Base-by-base conservation (phyloP, 2,797 vertebrate genomes). In the Carduelis carduelis region DNA sequence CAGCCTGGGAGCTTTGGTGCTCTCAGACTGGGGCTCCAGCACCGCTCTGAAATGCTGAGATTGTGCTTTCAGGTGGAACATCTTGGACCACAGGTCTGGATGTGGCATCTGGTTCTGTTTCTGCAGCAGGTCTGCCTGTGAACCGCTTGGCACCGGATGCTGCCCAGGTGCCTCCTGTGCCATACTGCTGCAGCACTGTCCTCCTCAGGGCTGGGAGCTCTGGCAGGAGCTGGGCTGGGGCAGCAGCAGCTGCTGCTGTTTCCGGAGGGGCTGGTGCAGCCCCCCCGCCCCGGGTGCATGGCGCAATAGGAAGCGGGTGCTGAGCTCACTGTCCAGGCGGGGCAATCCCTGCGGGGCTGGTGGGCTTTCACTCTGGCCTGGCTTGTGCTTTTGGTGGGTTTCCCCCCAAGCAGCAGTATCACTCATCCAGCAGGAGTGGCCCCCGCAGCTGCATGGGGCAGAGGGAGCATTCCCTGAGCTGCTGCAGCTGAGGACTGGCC, bases 61-160 rank as follows among this genome's bases (percentile, higher is more conserved):
- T 28, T 32, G 52, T 32, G 87, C 27, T 79, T 57, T 49, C 30
- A 19, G 5, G 4, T 35, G 86, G 57, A 18, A 26, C 26, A 22
- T 12, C 15, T 4, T 12, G 65, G 71, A 34, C 44, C 24, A 0
- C 5, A 27, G n/a, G 16, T n/a, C 39, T 3, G 0, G 47, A 83
- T 35, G 77, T 6, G 28, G 43, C 14, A 0, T 17, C 57, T 39
- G 66, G 53, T 69, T 52, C 6, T 4, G 61, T 59, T 65, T 57
- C 35, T 79, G 53, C 71, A 59, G 55, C 34, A 23, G 8, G 17
- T 39, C 32, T 0, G 1, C n/a, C 63, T 2, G 0, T 0, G n/a
- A 68, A 47, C 52, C 0, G 0, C 41, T 50, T 6, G 0, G 8
- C 26, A 5, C n/a, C 0, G 3, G 12, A 44, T 0, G 0, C 60